phyloP scores from a whole-genome alignment of 2,797 vertebrate species.

The Tympanoctomys barrerae region DNA sequence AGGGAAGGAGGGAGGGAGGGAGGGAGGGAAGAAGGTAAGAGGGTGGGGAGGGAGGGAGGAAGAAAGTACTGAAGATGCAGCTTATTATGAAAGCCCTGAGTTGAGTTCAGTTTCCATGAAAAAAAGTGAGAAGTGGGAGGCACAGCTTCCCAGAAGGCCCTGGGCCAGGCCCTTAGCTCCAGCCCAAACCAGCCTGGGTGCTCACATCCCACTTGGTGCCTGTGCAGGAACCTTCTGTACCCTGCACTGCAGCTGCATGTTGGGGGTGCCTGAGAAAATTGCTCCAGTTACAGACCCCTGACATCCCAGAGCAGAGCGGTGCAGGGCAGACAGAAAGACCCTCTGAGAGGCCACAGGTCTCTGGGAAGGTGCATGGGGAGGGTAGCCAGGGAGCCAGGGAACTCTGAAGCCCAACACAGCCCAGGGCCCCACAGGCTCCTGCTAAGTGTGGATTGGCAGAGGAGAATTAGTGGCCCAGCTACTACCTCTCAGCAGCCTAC shows the following conservation, averaged over 20 bases:
- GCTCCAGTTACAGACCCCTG: no score
- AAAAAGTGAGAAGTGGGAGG: neutral
- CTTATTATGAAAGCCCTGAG: neutral
- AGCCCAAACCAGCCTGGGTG: neutral
- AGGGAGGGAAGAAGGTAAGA: neutral
- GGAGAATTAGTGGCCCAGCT: rapidly evolving
- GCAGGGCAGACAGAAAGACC: neutral
- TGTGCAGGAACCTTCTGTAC: neutral
- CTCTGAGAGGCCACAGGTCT: neutral
- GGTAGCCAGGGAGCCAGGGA: neutral
- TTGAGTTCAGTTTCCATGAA: neutral
- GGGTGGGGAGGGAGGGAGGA: no score
- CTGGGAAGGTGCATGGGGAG: neutral
- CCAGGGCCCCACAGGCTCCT: neutral
- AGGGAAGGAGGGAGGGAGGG: neutral
- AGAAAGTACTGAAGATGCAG: neutral
- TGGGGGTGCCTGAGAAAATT: neutral
- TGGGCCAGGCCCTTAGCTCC: neutral
- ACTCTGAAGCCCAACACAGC: neutral
- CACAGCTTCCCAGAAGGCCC: neutral
- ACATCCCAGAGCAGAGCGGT: neutral
- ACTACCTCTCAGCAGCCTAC: neutral
- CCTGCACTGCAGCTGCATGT: no score
- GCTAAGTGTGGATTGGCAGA: neutral
- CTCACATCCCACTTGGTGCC: neutral